Base-by-base conservation (phyloP, 2,113 vertebrate genomes). In the Saguinus imperator region DNA sequence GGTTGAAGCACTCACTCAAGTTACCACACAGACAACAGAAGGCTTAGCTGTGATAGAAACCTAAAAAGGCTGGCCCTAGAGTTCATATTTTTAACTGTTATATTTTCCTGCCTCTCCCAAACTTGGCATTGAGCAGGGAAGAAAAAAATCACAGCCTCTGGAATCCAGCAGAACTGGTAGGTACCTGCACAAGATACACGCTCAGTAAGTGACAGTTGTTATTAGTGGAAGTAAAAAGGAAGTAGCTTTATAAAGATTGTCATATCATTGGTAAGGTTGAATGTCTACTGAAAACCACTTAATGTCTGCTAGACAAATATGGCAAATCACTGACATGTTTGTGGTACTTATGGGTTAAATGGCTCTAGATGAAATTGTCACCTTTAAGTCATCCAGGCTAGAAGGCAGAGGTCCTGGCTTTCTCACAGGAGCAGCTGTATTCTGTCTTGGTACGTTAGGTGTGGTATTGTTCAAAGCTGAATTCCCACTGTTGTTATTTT, bases 321-420 rank as follows among this genome's bases (percentile, higher is more conserved):
- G 23, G 89, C 58, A 48, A 6, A 10, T n/a, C 14, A 32, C 79
- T 79, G 1, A 72, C 90, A 52, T 55, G 70, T 88, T 3, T 55
- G 79, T 18, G 80, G 87, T 14, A 13, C 70, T 79, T 3, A 64
- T 4, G 4, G 77, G 48, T 5, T 20, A 87, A 64, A 6, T 93
- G 86, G 88, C 55, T n/a, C 29, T 18, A 66, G 25, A 61, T 18
- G 40, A 43, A 17, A 66, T 27, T 6, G 57, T 98, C 98, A 99
- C 99, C 99, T 99, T 99, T 98, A 99, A 98, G 95, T 99, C 99
- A 58, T 99, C 99, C 98, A 99, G 87, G 97, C 99, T 99, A n/a
- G 99, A 98, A 20, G 99, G 99, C 4, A 99, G 98, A 1, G 99
- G 98, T 58, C 99, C 99, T 6, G 99, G 99, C 95, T 99, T 99